Conservation (phyloP, 2,113 vertebrate genomes). For the Pelvicachromis taeniatus region DNA sequence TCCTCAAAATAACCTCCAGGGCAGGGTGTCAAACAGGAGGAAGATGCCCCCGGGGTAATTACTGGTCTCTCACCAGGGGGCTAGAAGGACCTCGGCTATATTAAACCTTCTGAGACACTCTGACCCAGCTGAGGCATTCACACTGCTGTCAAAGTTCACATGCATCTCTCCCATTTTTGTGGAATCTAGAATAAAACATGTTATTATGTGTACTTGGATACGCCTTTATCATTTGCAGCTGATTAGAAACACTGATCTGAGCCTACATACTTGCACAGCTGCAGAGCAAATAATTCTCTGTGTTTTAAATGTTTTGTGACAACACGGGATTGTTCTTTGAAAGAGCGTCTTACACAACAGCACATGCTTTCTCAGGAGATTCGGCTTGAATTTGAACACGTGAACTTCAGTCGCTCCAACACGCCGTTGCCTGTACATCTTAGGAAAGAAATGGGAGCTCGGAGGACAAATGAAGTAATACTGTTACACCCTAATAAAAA, state of each 20-base stretch:
- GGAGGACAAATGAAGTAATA: slow-evolving; percentile 56
- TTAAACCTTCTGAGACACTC: slow-evolving; percentile 32
- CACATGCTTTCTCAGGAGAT: slow-evolving; percentile 8
- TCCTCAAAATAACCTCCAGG: slow-evolving; percentile 36
- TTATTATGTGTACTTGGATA: neutral
- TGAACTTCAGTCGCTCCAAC: slow-evolving; percentile 57
- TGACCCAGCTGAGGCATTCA: slow-evolving; percentile 31
- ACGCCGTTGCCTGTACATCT: slow-evolving; percentile 44
- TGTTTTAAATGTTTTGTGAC: neutral
- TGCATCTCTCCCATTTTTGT: slow-evolving; percentile 12
- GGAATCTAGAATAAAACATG: neutral
- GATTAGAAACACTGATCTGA: neutral
- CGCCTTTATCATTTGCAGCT: neutral
- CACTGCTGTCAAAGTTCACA: slow-evolving; percentile 33
- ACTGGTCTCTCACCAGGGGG: slow-evolving; percentile 28
- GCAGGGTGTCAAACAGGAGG: neutral
- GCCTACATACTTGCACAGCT: neutral
- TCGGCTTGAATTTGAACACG: slow-evolving; percentile 36
- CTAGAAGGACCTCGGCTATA: slow-evolving; percentile 18
- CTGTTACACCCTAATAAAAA: slow-evolving; percentile 64
- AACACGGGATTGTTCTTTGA: slow-evolving; percentile 30
- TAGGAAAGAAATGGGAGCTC: slow-evolving; percentile 37
- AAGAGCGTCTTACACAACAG: slow-evolving; percentile 39
- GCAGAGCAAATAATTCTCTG: neutral
- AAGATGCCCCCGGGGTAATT: slow-evolving; percentile 20